Base-by-base conservation (phyloP, 2,113 vertebrate species). In the Cariama cristata region DNA sequence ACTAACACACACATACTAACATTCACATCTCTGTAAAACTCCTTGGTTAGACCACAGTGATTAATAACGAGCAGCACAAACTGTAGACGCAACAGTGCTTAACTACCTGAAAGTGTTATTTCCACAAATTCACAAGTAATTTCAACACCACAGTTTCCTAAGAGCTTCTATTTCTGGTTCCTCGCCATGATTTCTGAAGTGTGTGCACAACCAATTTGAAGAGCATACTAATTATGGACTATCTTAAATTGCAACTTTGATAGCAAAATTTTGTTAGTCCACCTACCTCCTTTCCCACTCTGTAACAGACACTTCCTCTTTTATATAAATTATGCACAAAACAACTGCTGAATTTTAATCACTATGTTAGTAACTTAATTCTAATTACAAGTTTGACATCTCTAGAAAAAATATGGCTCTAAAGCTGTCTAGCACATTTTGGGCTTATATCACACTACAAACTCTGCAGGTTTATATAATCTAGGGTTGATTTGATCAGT, bases 301-400 rank as follows among this genome's bases (percentile, higher is more conserved):
- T 33, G 15, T 58, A 94, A 86, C 22, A 83, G 35, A 79, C 17
- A 76, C 21, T 75, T 89, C 67, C 30, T 60, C 52, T 80, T 95
- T 56, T 40, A 72, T 30, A 21, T n/a, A 77, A 33, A 62, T 82
- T 52, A 88, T 38, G 27, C 66, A 85, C 30, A 90, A 72, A 96
- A 94, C 20, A 91, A 88, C 84, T 60, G 52, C 64, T 93, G 66
- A 90, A 96, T 93, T 91, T 93, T 82, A 93, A 95, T 85, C n/a
- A 93, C 21, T 8, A 33, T 42, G 64, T 69, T 90, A 93, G 62
- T 45, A 90, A 87, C 77, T 42, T 49, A 90, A 94, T 50, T 83
- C 26, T 85, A 85, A 94, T 88, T 73, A 86, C 35, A 88, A 59
- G 14, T 79, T 80, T 79, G 35, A 76, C 22, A 69, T 73, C 58